These are phyloP conservation scores for Pterois miles DNA, from an alignment of 2,797 vertebrate genomes.

Conservation along the genomic window DNA sequence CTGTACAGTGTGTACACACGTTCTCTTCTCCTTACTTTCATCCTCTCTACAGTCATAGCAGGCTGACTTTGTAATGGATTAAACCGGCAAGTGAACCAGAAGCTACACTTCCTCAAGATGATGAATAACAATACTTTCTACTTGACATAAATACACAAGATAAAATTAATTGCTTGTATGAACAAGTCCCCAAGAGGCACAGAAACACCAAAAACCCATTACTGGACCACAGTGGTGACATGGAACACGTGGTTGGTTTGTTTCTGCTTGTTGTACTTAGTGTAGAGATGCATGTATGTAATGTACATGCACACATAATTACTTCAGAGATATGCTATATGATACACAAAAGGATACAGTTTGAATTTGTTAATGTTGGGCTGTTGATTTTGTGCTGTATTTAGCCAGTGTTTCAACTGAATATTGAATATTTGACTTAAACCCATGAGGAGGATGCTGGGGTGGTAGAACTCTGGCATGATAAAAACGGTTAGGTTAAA, in stretches of 20 bases:
- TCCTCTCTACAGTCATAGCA: constrained; percentile 18
- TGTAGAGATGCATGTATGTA: not conserved
- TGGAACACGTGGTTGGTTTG: constrained; percentile 24
- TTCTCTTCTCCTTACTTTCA: constrained; percentile 24
- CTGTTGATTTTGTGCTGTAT: not conserved
- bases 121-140: constrained; percentile 63
- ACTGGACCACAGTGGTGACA: constrained; percentile 41
- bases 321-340: not conserved
- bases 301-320: not conserved
- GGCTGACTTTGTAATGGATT: constrained; percentile 62
- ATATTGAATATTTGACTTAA: not conserved
- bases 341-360: not conserved
- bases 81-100: constrained; percentile 58
- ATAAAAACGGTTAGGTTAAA: not conserved
- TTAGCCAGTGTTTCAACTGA: not conserved
- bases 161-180: constrained; percentile 67
- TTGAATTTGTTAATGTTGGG: not conserved
- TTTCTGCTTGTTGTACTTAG: constrained; percentile 23
- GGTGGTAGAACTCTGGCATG: not conserved
- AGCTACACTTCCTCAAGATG: constrained; percentile 65
- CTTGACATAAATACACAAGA: constrained; percentile 68
- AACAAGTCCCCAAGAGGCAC: constrained; percentile 42
- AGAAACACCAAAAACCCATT: constrained; percentile 47
- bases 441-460: not conserved
- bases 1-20: not conserved